Percentiles rank a stretch among this genome's conserved stretches.
Evolutionary conservation across 2,888 invertebrate species (phyloP).

Genomic region (Anoplius nigerrimus): DNA sequence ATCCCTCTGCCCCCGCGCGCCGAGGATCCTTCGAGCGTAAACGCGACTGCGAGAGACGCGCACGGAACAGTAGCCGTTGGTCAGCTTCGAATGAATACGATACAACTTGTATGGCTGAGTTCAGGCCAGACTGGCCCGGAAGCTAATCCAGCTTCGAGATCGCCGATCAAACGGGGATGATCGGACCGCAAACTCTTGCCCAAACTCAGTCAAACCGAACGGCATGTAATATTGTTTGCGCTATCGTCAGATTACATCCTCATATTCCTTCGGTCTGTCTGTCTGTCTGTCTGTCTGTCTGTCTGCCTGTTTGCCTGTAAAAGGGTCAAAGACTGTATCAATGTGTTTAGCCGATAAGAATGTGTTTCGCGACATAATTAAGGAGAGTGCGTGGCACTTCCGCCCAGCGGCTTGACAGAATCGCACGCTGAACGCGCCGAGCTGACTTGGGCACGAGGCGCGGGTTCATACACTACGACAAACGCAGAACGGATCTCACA

Average conservation of each 20-base stretch:
- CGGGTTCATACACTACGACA: not conserved
- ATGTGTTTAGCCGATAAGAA: slow-evolving; percentile 23
- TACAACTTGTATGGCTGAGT: too few species aligned
- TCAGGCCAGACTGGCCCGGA: not conserved
- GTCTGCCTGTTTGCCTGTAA: slow-evolving; percentile 17
- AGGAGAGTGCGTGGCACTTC: too few species aligned
- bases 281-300: slow-evolving; percentile 25
- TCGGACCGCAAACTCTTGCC: too few species aligned
- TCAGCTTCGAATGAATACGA: too few species aligned
- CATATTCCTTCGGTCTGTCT: slow-evolving; percentile 15
- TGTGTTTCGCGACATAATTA: slow-evolving; percentile 16
- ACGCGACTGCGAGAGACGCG: too few species aligned
- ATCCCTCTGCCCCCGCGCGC: slow-evolving; percentile 6
- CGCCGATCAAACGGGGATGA: too few species aligned
- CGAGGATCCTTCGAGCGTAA: too few species aligned
- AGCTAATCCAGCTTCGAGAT: too few species aligned
- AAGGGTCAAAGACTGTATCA: slow-evolving; percentile 25
- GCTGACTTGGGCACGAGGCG: slow-evolving; percentile 6
- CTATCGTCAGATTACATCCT: slow-evolving; percentile 17
- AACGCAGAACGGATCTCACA: slow-evolving; percentile 24
- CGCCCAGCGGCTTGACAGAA: slow-evolving; percentile 22
- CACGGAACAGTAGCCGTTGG: too few species aligned
- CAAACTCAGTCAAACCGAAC: not conserved
- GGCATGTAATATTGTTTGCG: slow-evolving; percentile 11
- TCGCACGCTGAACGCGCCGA: slow-evolving; percentile 25